These are phyloP conservation scores for Oikopleura dioica DNA, from an alignment of 23 tunicate species.

Conservation along the genomic window DNA sequence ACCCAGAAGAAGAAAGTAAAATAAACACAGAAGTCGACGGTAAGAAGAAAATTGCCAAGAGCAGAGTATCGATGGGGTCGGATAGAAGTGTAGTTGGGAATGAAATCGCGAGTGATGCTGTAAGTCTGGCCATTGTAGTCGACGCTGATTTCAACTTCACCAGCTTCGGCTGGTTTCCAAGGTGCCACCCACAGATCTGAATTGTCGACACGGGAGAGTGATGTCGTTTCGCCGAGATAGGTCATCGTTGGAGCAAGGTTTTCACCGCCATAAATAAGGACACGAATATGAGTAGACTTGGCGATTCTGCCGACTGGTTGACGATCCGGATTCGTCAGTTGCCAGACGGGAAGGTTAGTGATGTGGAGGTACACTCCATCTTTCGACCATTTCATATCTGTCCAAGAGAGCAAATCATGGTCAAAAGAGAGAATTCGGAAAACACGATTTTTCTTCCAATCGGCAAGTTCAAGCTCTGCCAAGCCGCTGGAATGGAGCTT, in stretches of 20 bases:
- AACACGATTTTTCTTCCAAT: conserved; percentile 40
- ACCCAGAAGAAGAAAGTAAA: neutral
- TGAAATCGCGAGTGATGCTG: too few relatives aligned
- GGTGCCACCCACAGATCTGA: neutral
- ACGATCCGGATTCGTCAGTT: conserved; percentile 31
- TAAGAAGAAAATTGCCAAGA: neutral
- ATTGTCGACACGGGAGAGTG: neutral
- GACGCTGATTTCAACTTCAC: neutral
- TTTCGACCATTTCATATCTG: conserved; percentile 20
- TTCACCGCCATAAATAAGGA: neutral
- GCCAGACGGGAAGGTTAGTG: conserved; percentile 43
- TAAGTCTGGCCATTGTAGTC: too few relatives aligned
- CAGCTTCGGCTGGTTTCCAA: neutral
- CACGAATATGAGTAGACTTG: conserved; percentile 43
- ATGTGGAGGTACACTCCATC: conserved; percentile 46
- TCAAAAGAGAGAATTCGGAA: conserved; percentile 58
- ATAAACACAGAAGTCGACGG: neutral
- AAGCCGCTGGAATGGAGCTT: conserved; percentile 26
- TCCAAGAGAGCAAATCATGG: conserved; percentile 51
- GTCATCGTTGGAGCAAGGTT: neutral
- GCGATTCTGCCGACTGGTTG: conserved; percentile 50
- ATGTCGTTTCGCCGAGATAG: neutral
- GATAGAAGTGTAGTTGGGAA: too few relatives aligned
- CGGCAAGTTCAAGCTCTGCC: conserved; percentile 47
- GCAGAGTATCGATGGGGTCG: neutral